Percentiles rank a stretch among this genome's conserved stretches.
Conservation (phyloP, 2,888 invertebrate genomes). For the Rutpela maculata region DNA sequence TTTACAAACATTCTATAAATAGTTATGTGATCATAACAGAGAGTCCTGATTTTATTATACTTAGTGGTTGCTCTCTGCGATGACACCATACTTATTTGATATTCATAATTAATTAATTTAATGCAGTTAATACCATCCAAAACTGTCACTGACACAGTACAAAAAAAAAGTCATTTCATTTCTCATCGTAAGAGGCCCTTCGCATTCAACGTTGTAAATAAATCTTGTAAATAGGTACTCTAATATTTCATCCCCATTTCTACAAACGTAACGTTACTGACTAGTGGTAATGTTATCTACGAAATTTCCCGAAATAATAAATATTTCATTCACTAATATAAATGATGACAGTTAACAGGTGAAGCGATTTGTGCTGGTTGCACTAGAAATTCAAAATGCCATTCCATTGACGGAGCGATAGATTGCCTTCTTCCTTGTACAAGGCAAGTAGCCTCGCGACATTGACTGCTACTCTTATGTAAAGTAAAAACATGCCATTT, state of each 20-base stretch:
- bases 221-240: slow-evolving; percentile 25
- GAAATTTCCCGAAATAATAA: too few species aligned
- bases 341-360: too few species aligned
- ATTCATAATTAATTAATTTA: slow-evolving; percentile 37
- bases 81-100: slow-evolving; percentile 38
- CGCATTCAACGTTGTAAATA: slow-evolving; percentile 43
- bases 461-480: too few species aligned
- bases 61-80: slow-evolving; percentile 45
- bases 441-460: too few species aligned
- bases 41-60: slow-evolving; percentile 47
- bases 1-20: slow-evolving; percentile 42
- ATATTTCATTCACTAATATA: too few species aligned
- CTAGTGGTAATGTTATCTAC: slow-evolving; percentile 5
- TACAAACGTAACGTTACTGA: slow-evolving; percentile 9
- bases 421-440: too few species aligned
- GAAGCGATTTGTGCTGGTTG: too few species aligned
- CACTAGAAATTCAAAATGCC: too few species aligned
- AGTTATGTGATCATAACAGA: slow-evolving; percentile 48
- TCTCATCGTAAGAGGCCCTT: slow-evolving; percentile 40
- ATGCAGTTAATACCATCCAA: slow-evolving; percentile 45
- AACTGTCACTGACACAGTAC: slow-evolving; percentile 58
- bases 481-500: too few species aligned
- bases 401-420: too few species aligned
- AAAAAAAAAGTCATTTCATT: slow-evolving; percentile 52
- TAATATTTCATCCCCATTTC: slow-evolving; percentile 14